phyloP scores from a whole-genome alignment of 2,797 vertebrate genomes.

The Xiphophorus birchmanni region DNA sequence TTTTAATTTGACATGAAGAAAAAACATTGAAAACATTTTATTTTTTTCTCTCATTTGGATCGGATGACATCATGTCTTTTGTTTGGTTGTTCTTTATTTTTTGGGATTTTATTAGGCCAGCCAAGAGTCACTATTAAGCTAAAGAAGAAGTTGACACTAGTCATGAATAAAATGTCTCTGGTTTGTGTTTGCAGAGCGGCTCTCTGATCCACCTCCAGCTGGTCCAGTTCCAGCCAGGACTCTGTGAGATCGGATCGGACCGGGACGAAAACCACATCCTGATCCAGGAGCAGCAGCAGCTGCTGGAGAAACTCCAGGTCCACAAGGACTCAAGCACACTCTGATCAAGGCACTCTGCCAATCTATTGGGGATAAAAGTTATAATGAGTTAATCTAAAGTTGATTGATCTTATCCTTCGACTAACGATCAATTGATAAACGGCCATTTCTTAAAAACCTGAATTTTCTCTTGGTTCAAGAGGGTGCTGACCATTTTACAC shows the following conservation, averaged over 20 bases:
- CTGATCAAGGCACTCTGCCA: background rate
- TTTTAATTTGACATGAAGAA: background rate
- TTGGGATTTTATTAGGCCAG: background rate
- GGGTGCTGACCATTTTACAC: too few relatives aligned
- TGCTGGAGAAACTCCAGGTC: constrained; percentile 88
- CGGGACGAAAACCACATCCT: constrained; percentile 87
- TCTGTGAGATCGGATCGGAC: constrained; percentile 90
- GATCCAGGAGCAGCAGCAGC: constrained; percentile 86
- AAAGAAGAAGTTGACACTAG: background rate
- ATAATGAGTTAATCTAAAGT: too few relatives aligned
- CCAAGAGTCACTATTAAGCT: background rate
- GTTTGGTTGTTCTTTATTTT: background rate
- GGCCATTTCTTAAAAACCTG: too few relatives aligned
- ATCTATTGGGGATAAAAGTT: too few relatives aligned
- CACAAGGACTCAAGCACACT: background rate
- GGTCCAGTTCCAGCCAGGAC: constrained; percentile 88
- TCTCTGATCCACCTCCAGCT: constrained; percentile 86
- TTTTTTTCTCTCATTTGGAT: background rate
- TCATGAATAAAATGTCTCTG: too few relatives aligned
- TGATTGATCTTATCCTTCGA: too few relatives aligned
- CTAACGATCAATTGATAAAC: too few relatives aligned
- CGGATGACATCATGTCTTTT: background rate
- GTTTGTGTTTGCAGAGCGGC: constrained; percentile 80
- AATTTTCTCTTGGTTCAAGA: too few relatives aligned
- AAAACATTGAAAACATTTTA: background rate